Base-by-base conservation (phyloP, 2,113 vertebrate genomes). In the Jaculus jaculus region DNA sequence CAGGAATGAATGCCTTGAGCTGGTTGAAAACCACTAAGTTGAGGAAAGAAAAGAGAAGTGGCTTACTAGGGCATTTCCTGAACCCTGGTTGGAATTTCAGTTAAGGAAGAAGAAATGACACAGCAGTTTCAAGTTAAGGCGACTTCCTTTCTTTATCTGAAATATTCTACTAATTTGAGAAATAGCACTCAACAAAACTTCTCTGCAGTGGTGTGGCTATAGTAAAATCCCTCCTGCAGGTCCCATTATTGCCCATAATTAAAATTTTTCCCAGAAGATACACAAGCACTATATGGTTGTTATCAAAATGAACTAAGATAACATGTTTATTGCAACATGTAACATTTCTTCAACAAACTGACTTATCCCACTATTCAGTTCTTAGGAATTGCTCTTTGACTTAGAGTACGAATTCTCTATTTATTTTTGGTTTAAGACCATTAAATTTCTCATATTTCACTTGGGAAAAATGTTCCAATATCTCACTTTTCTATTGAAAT, bases 71-170 rank as follows among this genome's bases (percentile, higher is more conserved):
- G 94, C 94, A 98, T 97, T 98, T 99, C 98, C 98, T 98, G 97
- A 97, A 97, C 90, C 95, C 97, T 94, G 94, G 82, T 94, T 98
- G 96, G 97, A 98, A 98, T 98, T 98, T 98, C 98, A 96, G 96
- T 97, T 97, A 96, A 96, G 98, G 97, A 98, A 98, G 97, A 98
- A 99, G 98, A 98, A 98, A 98, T 98, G 91, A 98, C 98, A 98
- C 96, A 98, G 98, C 98, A 98, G 97, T 98, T 99, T 98, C 97
- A 97, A 97, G 75, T 95, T 95, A 96, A 54, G 96, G 65, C 96
- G 85, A 93, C 86, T 96, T 98, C 90, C 95, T 97, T 87, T 96
- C 94, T 97, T 68, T 93, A 51, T 97, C 92, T 97, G 84, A 97
- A 97, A 93, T 75, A 74, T 24, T 34, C 78, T 91, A 87, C 83